Evolutionary conservation across 2,113 vertebrate species (phyloP), one percentile per base, ranked within the genome.

Genomic region (Heteronetta atricapilla): DNA sequence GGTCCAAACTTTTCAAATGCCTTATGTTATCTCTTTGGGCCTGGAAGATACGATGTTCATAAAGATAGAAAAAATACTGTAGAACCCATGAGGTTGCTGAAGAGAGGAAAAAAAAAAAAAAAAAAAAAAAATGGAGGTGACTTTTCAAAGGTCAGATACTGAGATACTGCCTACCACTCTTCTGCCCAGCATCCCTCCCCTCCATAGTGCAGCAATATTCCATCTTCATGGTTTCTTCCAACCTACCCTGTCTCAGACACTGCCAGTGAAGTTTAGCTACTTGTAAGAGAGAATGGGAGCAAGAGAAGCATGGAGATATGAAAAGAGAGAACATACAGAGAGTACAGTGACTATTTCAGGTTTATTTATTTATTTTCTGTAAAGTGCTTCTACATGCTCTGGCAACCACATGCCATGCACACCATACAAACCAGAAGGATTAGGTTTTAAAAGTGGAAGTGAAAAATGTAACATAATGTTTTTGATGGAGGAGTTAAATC

Each of bases 231-330:
- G 5, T 31, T 80, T 58, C 34, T 75, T 56, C 50, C 50, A 56
- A 8, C 6, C 33, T 42, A 11, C 3, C n/a, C 36, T 40, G 10
- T 19, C 36, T 40, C 15, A 64, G 62, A 42, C n/a, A 29, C 74
- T 40, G 48, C 10, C 18, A 38, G 16, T 44, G 42, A 90, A 59
- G 7, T 55, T 92, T 48, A 33, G 4, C 19, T 38, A 7, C 23
- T 55, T 72, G 13, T 3, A 48, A 55, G 10, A 5, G 6, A 59
- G 17, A 81, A 3, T 2, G 0, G 8, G 8, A 67, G 13, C 33
- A 84, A 68, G 8, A 74, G 19, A 5, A 77, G 12, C 18, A 16
- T 0, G 19, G 6, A 77, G 12, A 8, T 20, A 16, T 0, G 0
- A 72, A 52, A 52, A 52, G 8, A 3, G 21, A 40, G 6, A 73